Base-by-base conservation (phyloP, 2,888 invertebrate species). In the Cheilosia pagana region DNA sequence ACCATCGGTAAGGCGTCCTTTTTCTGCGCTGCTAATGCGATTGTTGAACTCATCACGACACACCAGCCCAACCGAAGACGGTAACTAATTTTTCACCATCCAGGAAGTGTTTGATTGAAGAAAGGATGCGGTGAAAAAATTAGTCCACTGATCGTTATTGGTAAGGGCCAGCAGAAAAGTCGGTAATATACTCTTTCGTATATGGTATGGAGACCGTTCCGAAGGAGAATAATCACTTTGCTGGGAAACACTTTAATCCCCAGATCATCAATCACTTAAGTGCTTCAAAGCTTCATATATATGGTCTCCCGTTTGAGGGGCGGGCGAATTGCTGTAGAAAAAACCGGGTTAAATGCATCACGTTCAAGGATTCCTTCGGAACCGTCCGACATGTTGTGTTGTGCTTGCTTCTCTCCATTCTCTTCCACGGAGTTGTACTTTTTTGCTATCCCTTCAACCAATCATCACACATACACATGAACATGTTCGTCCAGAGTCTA, bases 261-360 rank as follows among this genome's bases (percentile, higher is more conserved):
- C 67, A 71, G 81, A 85, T 76, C 75, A 85, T 85, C 85, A 85
- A 85, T 85, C 85, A 85, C 85, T 81, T 81, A 81, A 85, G 81
- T 85, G 71, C 85, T 62, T 76, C 55, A 35, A 70, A 60, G 85
- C 55, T 81, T 81, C 65, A 59, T 21, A 59, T 35, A 16, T 53
- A 60, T 50, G 31, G 55, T 65, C 28, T 28, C 41, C 14, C 43
- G 45, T 43, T 43, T n/a, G 35, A 52, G 63, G 43, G 71, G 62
- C 50, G 53, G 21, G 70, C 8, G 41, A 19, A 6, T 39, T 12
- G 45, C 16, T 23, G 14, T 12, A 50, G n/a, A 55, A 43, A 31
- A 71, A 57, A 52, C 39, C 74, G 67, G 53, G 63, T 75, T 62
- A 71, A 85, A 75, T 81, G 81, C 85, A 79, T 79, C 65, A 71